phyloP scores from a whole-genome alignment of 2,888 invertebrate species.

The Megamerina dolium region DNA sequence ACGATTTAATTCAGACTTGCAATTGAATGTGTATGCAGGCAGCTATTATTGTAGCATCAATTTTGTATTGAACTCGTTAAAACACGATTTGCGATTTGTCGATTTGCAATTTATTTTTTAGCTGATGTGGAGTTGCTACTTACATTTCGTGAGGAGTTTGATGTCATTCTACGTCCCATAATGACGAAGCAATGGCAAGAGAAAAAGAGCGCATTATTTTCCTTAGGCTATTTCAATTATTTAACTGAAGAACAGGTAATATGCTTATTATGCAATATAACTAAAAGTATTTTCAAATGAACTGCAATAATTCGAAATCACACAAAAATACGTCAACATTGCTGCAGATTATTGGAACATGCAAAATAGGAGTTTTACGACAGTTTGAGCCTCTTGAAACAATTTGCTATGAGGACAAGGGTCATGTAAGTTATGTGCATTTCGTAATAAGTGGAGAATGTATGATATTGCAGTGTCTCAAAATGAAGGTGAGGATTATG shows the following conservation, averaged over 20 bases:
- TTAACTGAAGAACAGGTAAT: conserved; percentile 36
- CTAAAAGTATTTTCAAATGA: too few species aligned
- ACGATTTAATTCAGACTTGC: too few species aligned
- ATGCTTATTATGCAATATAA: neutral
- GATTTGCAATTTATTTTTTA: too few species aligned
- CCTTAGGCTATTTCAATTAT: conserved; percentile 42
- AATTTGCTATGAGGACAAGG: conserved; percentile 39
- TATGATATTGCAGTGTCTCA: conserved; percentile 43
- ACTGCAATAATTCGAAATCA: too few species aligned
- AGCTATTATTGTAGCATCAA: too few species aligned
- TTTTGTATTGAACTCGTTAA: too few species aligned
- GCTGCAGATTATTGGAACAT: conserved; percentile 30
- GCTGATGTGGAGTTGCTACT: conserved; percentile 59
- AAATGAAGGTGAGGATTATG: conserved; percentile 34
- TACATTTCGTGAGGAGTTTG: conserved; percentile 56
- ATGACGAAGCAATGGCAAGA: conserved; percentile 42
- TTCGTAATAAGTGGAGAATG: conserved; percentile 47
- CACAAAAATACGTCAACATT: too few species aligned
- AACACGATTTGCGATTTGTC: too few species aligned
- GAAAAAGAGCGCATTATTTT: conserved; percentile 32
- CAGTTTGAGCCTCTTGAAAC: conserved; percentile 41
- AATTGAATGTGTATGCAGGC: too few species aligned
- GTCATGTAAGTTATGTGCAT: conserved; percentile 36
- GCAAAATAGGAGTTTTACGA: conserved; percentile 32
- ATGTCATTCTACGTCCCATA: conserved; percentile 28